These are phyloP conservation scores for Calephelis nemesis DNA, from an alignment of 1,140 invertebrate species.

Conservation along the genomic window DNA sequence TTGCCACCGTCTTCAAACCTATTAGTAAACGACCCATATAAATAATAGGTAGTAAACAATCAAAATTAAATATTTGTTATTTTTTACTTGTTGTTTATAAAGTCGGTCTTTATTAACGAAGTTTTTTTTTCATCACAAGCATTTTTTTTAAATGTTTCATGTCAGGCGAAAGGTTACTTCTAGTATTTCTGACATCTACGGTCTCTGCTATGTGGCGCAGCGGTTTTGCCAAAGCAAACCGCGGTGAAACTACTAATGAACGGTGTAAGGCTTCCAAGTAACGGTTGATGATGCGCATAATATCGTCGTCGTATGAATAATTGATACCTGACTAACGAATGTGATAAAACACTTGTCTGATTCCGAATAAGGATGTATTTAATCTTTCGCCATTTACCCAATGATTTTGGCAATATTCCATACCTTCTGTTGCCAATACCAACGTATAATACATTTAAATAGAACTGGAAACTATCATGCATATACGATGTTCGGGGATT, in stretches of 20 bases:
- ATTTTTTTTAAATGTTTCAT: not conserved
- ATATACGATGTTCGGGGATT: slow-evolving; percentile 5
- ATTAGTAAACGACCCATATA: too few relatives aligned
- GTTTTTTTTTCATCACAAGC: not conserved
- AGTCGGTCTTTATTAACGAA: not conserved
- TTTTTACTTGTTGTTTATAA: too few relatives aligned
- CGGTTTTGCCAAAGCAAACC: slow-evolving; percentile 73
- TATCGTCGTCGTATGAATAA: slow-evolving; percentile 67
- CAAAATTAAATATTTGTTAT: too few relatives aligned
- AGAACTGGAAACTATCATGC: slow-evolving; percentile 4
- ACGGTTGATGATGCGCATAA: slow-evolving; percentile 67
- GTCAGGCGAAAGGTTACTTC: not conserved
- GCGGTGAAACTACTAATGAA: slow-evolving; percentile 74
- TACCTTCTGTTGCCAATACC: slow-evolving; percentile 33
- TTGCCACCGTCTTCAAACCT: too few relatives aligned
- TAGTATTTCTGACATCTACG: slow-evolving; percentile 31
- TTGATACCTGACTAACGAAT: slow-evolving; percentile 65
- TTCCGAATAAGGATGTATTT: slow-evolving; percentile 53
- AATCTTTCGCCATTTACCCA: slow-evolving; percentile 44
- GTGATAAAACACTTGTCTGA: slow-evolving; percentile 70
- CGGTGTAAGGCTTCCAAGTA: slow-evolving; percentile 70
- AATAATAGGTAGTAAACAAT: too few relatives aligned
- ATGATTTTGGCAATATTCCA: slow-evolving; percentile 49
- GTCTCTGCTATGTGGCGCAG: slow-evolving; percentile 59
- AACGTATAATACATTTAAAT: slow-evolving; percentile 17